Evolutionary conservation across 2,113 vertebrate genomes (phyloP), one percentile per base, ranked within the genome.

Genomic region (Eretmochelys imbricata): DNA sequence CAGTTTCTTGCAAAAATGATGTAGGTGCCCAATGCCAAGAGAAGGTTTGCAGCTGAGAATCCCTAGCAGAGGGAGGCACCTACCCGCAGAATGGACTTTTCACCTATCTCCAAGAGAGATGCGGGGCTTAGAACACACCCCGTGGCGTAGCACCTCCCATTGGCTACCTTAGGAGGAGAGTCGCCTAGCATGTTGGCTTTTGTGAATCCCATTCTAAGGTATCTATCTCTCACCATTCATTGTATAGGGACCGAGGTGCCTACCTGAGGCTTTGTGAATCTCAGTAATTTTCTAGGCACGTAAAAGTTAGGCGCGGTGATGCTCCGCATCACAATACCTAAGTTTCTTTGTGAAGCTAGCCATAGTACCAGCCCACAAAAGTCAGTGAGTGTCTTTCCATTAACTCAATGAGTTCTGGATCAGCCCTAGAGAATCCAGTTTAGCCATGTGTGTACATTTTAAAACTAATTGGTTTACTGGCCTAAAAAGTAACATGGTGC

Each of bases 351-450:
- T 19, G 8, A n/a, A 69, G 35, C 17, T 69, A n/a, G 16, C 35
- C 65, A 69, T 20, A n/a, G 16, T 69, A 35, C 35, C 31, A 38
- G 65, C 65, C 62, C 35, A 69, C 24, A 12, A 82, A 29, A 79
- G 31, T 1, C 84, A 54, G 49, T 92, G 20, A 80, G 35, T 81
- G 24, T 10, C 10, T 31, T 83, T 90, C 46, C 49, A 35, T 0
- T 2, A 3, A 17, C 49, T 55, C 0, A 1, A 51, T 0, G 0
- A 42, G 75, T 85, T 59, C 17, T n/a, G 69, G 78, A 29, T 10
- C 2, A 8, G 29, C 49, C 89, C 89, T 46, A 84, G 10, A 35
- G 91, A 29, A 80, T 53, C 13, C 10, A 48, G 6, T 29, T 86
- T 80, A 78, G 89, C 10, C 85, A 54, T 0, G 0, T 8, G 49